These are phyloP conservation scores for Isotomurus palustris DNA, from an alignment of 2,888 invertebrate genomes.

Conservation along the genomic window DNA sequence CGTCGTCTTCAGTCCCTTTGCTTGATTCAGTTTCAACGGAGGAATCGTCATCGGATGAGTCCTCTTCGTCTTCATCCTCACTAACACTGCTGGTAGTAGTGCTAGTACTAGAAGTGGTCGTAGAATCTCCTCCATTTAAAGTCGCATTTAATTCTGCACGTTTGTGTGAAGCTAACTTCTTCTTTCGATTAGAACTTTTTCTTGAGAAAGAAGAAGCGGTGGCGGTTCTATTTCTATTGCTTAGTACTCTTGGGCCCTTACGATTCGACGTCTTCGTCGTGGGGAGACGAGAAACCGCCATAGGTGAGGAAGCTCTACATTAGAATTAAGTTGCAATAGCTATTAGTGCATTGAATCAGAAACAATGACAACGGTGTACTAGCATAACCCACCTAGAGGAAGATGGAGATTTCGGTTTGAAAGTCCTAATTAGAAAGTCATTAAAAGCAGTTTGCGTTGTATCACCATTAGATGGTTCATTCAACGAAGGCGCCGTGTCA, in stretches of 20 bases:
- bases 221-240: too few relatives aligned
- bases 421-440: slow-evolving; percentile 4
- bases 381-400: not conserved
- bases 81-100: not conserved
- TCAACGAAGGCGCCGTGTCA: too few relatives aligned
- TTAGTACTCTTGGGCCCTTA: slow-evolving; percentile 32
- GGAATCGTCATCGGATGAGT: slow-evolving; percentile 22
- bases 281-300: slow-evolving; percentile 23
- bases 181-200: not conserved
- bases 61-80: slow-evolving; percentile 19
- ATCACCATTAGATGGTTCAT: too few relatives aligned
- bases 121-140: not conserved
- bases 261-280: too few relatives aligned
- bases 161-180: too few relatives aligned
- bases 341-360: not conserved
- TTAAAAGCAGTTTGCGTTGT: not conserved
- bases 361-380: not conserved
- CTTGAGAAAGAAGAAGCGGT: slow-evolving; percentile 12
- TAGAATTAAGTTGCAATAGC: not conserved
- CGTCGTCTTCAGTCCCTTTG: slow-evolving; percentile 25
- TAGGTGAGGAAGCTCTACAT: not conserved
- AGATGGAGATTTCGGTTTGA: not conserved
- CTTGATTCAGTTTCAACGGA: slow-evolving; percentile 21
- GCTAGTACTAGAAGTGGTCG: not conserved
- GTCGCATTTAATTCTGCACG: too few relatives aligned